These are phyloP conservation scores for Tinamus guttatus DNA, from an alignment of 2,113 vertebrate species.

Conservation along the genomic window DNA sequence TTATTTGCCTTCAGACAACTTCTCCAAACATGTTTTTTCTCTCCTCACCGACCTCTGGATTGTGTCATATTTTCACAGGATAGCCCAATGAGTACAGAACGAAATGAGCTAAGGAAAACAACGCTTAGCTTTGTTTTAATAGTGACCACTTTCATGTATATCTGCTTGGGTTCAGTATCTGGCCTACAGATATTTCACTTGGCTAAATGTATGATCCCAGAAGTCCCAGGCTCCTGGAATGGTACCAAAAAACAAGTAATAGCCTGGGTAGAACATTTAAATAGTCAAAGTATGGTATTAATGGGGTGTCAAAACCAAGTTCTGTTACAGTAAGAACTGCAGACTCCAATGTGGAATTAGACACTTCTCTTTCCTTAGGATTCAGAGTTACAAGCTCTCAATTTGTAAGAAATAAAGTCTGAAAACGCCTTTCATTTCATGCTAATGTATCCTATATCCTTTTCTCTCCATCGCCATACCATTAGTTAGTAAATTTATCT, in stretches of 20 bases:
- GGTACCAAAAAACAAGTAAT: background rate
- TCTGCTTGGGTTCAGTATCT: rapidly evolving
- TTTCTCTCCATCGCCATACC: background rate
- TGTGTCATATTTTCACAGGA: background rate
- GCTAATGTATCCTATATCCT: background rate
- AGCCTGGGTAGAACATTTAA: background rate
- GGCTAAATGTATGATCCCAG: background rate
- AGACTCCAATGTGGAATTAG: background rate
- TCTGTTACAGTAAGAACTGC: background rate
- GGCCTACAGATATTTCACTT: background rate
- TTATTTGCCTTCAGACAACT: background rate
- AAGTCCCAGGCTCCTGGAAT: background rate
- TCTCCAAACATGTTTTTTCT: background rate
- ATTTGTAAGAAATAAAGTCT: background rate
- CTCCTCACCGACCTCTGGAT: background rate
- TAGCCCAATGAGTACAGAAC: background rate
- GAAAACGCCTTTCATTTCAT: background rate
- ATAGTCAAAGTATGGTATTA: background rate
- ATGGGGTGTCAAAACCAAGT: background rate
- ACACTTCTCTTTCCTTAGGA: background rate
- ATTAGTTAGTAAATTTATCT: background rate
- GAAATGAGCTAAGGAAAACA: background rate
- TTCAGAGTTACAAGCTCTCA: background rate
- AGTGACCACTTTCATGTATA: no score
- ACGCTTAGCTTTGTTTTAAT: background rate